These are phyloP conservation scores for Merodon equestris DNA, from an alignment of 2,888 invertebrate genomes.

Conservation along the genomic window DNA sequence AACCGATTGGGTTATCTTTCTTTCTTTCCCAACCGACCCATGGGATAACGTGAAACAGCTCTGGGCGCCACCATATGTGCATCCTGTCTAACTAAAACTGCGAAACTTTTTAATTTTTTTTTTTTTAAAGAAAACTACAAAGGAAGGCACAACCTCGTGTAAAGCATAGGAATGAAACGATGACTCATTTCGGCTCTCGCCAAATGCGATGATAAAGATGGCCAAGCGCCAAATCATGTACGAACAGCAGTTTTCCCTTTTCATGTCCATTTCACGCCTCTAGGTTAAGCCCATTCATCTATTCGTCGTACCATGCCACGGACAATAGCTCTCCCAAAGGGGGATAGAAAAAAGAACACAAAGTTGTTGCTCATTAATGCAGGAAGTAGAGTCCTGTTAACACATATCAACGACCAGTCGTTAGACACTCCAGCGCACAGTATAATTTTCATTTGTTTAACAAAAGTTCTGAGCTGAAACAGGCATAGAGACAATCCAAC, in stretches of 20 bases:
- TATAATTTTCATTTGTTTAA: conserved; percentile 61
- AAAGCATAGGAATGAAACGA: conserved; percentile 13
- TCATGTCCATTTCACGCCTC: conserved; percentile 57
- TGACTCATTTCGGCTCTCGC: conserved; percentile 59
- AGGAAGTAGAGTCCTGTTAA: conserved; percentile 64
- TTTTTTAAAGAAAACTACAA: background rate
- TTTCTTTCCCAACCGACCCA: conserved; percentile 35
- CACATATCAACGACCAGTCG: conserved; percentile 62
- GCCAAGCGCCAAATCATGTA: conserved; percentile 61
- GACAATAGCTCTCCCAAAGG: background rate
- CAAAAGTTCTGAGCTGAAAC: conserved; percentile 39
- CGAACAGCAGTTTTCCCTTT: conserved; percentile 35
- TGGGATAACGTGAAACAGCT: conserved; percentile 53
- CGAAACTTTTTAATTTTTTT: conserved; percentile 36
- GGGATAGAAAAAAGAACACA: conserved; percentile 30
- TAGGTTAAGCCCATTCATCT: background rate
- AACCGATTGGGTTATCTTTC: conserved; percentile 67
- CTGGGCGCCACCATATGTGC: conserved; percentile 56
- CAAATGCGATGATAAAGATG: conserved; percentile 41
- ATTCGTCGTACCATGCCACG: background rate
- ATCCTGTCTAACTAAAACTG: conserved; percentile 50
- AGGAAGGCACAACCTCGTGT: conserved; percentile 2
- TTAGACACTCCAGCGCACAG: conserved; percentile 57
- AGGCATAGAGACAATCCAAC: background rate
- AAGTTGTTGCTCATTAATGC: conserved; percentile 68